phyloP scores from a whole-genome alignment of 30 jellyfish, hydroid and myxozoan species.

The Hydractinia symbiolongicarpus region DNA sequence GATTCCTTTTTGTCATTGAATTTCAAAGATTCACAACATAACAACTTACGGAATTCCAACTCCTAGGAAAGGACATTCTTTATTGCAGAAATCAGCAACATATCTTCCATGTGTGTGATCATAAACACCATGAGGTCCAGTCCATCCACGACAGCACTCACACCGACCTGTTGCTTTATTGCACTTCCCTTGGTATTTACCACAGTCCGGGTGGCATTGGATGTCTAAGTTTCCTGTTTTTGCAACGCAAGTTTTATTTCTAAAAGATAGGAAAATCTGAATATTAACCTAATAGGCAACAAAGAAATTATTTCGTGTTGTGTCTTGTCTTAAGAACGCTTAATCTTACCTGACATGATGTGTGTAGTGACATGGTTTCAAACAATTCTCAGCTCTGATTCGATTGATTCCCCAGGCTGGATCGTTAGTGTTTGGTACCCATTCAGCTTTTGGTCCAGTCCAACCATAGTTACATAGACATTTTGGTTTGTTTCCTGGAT shows the following conservation, averaged over 20 bases:
- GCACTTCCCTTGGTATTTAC: constrained; percentile 1
- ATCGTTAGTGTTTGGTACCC: constrained; percentile 3
- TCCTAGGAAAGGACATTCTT: constrained; percentile 7
- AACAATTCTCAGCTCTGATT: constrained; percentile 10
- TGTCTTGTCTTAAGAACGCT: background rate
- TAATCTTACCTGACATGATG: constrained; percentile 19
- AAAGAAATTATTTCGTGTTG: background rate
- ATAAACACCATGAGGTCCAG: constrained; percentile 7
- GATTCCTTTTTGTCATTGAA: background rate
- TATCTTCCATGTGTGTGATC: background rate
- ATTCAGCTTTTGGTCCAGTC: constrained; percentile 24
- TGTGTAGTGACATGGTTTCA: constrained; percentile 28
- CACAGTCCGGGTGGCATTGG: background rate
- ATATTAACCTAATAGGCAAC: background rate
- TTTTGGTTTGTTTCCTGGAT: background rate
- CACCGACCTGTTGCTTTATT: background rate
- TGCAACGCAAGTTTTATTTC: constrained; percentile 2
- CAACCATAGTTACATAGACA: constrained; percentile 33
- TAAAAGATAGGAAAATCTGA: background rate
- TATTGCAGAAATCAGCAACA: background rate
- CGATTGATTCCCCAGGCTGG: constrained; percentile 31
- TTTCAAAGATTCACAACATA: background rate
- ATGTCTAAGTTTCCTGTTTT: too few relatives aligned
- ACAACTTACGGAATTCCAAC: background rate
- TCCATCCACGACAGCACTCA: constrained; percentile 7